phyloP scores from a whole-genome alignment of 2,797 vertebrate genomes.

The Menidia menidia region DNA sequence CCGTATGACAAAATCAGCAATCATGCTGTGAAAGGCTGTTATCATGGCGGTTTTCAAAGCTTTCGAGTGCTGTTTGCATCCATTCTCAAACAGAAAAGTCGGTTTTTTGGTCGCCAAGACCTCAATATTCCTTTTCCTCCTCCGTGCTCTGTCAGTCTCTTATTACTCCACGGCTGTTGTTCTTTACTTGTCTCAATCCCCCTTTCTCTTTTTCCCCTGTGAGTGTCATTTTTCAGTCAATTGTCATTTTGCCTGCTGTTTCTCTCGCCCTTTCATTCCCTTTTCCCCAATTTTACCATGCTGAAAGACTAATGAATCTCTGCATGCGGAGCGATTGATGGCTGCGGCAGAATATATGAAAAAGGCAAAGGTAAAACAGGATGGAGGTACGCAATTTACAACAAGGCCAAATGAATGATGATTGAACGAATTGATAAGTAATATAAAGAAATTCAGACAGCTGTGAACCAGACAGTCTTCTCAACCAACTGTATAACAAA shows the following conservation, averaged over 20 bases:
- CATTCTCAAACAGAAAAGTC: constrained; percentile 46
- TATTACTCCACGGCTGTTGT: constrained; percentile 50
- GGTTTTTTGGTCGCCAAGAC: constrained; percentile 53
- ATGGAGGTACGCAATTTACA: not conserved
- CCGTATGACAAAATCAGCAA: constrained; percentile 30
- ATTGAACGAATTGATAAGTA: not conserved
- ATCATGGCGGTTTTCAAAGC: constrained; percentile 45
- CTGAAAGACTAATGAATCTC: constrained; percentile 59
- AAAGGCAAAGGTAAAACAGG: not conserved
- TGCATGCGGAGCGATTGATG: constrained; percentile 31
- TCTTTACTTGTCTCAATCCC: constrained; percentile 49
- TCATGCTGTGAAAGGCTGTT: constrained; percentile 56
- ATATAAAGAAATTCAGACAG: not conserved
- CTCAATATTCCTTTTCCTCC: constrained; percentile 34
- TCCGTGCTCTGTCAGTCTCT: constrained; percentile 49
- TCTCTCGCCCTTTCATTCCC: constrained; percentile 9
- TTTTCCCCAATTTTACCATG: constrained; percentile 23
- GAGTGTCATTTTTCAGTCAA: constrained; percentile 68
- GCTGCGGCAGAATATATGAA: constrained; percentile 7
- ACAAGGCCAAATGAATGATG: not conserved
- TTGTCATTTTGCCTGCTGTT: constrained; percentile 56
- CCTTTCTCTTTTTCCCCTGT: constrained; percentile 43
- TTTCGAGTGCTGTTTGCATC: constrained; percentile 50
- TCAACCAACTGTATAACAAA: not conserved
- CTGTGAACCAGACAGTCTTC: not conserved